Base-by-base conservation (phyloP, 2,113 vertebrate genomes). In the Upupa epops region DNA sequence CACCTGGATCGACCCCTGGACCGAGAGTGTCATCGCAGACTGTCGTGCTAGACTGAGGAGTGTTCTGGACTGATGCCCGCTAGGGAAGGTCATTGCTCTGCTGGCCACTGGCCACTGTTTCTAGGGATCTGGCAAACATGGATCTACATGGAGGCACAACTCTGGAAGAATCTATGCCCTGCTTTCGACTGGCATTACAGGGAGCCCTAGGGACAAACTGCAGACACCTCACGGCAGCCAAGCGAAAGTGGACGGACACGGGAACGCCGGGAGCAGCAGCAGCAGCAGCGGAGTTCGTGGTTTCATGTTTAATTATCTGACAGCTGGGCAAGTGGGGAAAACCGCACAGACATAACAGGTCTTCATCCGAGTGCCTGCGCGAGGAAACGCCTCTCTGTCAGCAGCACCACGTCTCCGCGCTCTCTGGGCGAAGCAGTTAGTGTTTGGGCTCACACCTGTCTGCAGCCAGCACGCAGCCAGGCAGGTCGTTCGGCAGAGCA, bases 221-320 rank as follows among this genome's bases (percentile, higher is more conserved):
- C 2, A 36, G 49, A 65, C 32, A 69, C 13, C 34, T 64, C 65
- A 26, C 0, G 19, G 69, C 65, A 72, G 68, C 40, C 86, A 88
- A 89, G 71, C 7, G 49, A 51, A 86, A 91, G 70, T 0, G 0
- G 48, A 54, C 2, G 24, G 9, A 46, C 37, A 18, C 2, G 13
- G 61, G 46, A 80, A 45, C 0, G 0, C 42, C 0, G 16, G 51
- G 26, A n/a, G n/a, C n/a, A n/a, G n/a, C n/a, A n/a, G n/a, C n/a
- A 81, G 13, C 6, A 21, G 51, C 14, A 79, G 32, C 21, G 65
- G 13, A 78, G 63, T 58, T 65, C 72, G 17, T n/a, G 17, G 45
- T 45, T 6, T 69, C 19, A 48, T 25, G 40, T 74, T 91, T 77
- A 88, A 93, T 72, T 93, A 61, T 18, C 49, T 88, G 56, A 60